Base-by-base conservation (phyloP, 2,888 invertebrate genomes). In the Polymixis flavicincta region DNA sequence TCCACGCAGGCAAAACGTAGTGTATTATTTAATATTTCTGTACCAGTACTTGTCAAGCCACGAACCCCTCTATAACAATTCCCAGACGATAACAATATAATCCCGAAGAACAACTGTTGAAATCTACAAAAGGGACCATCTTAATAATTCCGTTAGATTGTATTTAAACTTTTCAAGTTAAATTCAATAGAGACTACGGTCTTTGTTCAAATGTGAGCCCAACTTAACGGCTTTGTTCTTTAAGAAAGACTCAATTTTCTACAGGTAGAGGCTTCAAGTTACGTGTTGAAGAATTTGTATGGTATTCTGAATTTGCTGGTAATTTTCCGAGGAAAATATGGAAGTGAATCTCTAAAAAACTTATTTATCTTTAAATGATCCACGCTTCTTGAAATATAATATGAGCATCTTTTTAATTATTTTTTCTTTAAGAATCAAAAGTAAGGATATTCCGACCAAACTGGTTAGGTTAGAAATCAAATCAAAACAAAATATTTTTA, bases 131-230 rank as follows among this genome's bases (percentile, higher is more conserved):
- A 54, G 37, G 19, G 25, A 37, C 59, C 14, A 54, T 78, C 52
- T 71, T 74, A 71, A 74, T 82, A 82, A 82, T 70, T 82, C 82
- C 19, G 72, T 74, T 59, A 71, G 64, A 66, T 45, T 71, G 48
- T 61, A 13, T 42, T 69, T 13, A 78, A 81, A 75, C 55, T 76
- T 76, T 32, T 13, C 17, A 64, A 72, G 71, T 70, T 55, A 59
- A 82, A 69, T 50, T 80, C 82, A 65, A 79, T 73, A n/a, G 52
- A 63, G 63, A 52, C 50, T 42, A 64, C 0, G n/a, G 9, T 13
- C 28, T 50, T 82, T 78, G 82, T 82, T 74, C 8, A 6, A 55
- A 71, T 71, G 32, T 68, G 59, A 78, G 32, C 13, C 28, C 14
- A 80, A 42, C 37, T 66, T 32, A 8, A 28, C 0, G 14, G 28